Evolutionary conservation across 2,888 invertebrate genomes (phyloP).

Genomic region (Siphonodentalium dalli): DNA sequence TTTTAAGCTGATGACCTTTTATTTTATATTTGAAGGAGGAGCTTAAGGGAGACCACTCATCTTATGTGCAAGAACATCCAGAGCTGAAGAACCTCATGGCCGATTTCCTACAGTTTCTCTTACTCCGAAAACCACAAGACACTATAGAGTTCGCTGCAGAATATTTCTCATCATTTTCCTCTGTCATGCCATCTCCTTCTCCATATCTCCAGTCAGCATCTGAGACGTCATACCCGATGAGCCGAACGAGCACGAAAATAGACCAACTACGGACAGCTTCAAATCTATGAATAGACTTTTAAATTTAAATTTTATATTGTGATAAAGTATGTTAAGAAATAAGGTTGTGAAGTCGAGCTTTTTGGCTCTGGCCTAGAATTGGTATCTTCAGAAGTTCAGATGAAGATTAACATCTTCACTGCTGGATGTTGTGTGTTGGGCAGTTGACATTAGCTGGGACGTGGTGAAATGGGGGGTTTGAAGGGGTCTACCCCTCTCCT

Average conservation of each 20-base stretch:
- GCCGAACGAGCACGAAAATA: conserved; percentile 47
- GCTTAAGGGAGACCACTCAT: conserved; percentile 58
- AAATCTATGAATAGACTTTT: too few species aligned
- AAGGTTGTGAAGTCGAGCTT: too few species aligned
- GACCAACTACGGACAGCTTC: conserved; percentile 45
- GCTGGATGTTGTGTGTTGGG: too few species aligned
- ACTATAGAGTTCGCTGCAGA: conserved; percentile 62
- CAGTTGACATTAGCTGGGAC: too few species aligned
- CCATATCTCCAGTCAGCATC: conserved; percentile 51
- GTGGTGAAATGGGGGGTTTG: too few species aligned
- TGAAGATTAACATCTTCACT: too few species aligned
- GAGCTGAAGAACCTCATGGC: conserved; percentile 62
- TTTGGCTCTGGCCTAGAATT: too few species aligned
- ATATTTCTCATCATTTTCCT: conserved; percentile 62
- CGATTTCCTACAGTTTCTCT: conserved; percentile 64
- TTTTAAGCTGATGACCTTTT: background rate
- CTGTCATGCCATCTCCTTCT: conserved; percentile 45
- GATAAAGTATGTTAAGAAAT: too few species aligned
- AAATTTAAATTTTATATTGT: too few species aligned
- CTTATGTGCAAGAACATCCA: conserved; percentile 62
- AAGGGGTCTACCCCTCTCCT: too few species aligned
- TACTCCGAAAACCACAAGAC: conserved; percentile 64
- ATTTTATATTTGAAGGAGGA: conserved; percentile 52
- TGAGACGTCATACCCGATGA: conserved; percentile 54
- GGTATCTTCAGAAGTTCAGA: too few species aligned